phyloP scores from a whole-genome alignment of 2,797 vertebrate species.

The Delichon dasypus region DNA sequence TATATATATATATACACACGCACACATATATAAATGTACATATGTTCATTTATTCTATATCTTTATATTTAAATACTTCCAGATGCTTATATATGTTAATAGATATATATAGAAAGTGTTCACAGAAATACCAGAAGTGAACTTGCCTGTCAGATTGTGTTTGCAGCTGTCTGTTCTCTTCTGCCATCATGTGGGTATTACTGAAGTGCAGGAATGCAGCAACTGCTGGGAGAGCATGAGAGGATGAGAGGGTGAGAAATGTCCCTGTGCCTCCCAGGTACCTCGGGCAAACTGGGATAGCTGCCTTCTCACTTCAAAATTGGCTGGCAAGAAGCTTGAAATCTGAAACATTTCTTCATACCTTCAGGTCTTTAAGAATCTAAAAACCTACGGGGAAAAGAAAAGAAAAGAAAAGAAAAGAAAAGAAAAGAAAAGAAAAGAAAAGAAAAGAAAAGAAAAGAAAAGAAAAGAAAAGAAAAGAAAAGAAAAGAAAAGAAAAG shows the following conservation, averaged over 20 bases:
- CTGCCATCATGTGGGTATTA: constrained; percentile 13
- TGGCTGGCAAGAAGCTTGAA: neutral
- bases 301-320: neutral
- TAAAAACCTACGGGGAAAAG: neutral
- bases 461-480: neutral
- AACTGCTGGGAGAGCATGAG: neutral
- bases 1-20: neutral
- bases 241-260: neutral
- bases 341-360: neutral
- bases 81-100: neutral
- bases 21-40: neutral
- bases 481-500: neutral
- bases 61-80: neutral
- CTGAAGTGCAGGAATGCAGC: neutral
- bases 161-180: neutral
- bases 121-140: neutral
- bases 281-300: neutral
- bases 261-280: rapidly evolving
- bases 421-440: neutral
- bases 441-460: too few species aligned
- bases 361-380: neutral
- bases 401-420: neutral
- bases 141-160: neutral
- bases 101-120: neutral
- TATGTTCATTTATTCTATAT: neutral